A percentile compares a stretch with the other conserved stretches of the same genome.
Conservation (phyloP, 30 jellyfish, hydroid and myxozoan species). For the Cassiopea xamachana region DNA sequence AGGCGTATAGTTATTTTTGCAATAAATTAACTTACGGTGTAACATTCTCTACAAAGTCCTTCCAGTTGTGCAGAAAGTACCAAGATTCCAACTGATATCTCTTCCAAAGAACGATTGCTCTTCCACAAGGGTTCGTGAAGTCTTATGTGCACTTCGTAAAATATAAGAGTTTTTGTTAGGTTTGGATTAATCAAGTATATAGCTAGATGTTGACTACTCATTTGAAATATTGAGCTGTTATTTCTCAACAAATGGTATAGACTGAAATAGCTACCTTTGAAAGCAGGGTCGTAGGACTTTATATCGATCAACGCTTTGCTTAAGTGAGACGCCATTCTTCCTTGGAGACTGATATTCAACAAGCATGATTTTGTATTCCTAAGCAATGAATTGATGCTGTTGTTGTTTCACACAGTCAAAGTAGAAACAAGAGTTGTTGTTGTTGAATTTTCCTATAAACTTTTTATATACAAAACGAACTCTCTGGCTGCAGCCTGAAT, state of each 20-base stretch:
- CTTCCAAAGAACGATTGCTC: conserved; percentile 54
- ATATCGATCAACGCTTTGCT: conserved; percentile 44
- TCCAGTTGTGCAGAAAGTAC: conserved; percentile 71
- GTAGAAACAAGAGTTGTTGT: background rate
- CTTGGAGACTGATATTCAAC: background rate
- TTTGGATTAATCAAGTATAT: background rate
- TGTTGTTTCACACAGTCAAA: background rate
- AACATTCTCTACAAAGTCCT: conserved; percentile 66
- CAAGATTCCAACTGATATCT: conserved; percentile 70
- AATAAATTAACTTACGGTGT: conserved; percentile 55
- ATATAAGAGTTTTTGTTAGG: background rate
- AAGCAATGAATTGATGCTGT: conserved; percentile 8
- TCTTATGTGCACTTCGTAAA: conserved; percentile 57
- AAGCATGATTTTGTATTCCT: background rate
- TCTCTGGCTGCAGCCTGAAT: too few species aligned
- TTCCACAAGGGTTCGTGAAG: conserved; percentile 85
- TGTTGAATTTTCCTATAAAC: background rate
- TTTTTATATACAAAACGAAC: too few species aligned
- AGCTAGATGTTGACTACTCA: too few species aligned
- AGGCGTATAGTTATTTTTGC: too few species aligned
- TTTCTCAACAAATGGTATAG: background rate
- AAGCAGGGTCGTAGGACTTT: conserved; percentile 47
- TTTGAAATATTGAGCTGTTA: too few species aligned
- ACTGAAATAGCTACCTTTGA: conserved; percentile 30
- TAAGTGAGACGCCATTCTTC: conserved; percentile 25